These are phyloP conservation scores for Melanerpes formicivorus DNA, from an alignment of 2,113 vertebrate genomes.

Conservation along the genomic window DNA sequence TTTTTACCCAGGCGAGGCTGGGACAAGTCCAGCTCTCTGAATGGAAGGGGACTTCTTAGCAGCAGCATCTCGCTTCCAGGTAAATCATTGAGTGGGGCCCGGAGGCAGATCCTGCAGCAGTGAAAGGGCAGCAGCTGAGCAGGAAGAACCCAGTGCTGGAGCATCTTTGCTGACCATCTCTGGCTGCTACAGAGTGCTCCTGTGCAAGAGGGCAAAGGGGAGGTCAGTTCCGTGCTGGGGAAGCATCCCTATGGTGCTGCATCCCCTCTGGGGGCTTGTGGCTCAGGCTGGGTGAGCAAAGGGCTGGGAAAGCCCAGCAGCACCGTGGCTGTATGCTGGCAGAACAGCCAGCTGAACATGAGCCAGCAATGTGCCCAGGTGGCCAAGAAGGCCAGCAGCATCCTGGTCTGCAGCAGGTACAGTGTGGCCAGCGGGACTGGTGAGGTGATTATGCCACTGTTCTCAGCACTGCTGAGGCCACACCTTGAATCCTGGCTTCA, in stretches of 20 bases:
- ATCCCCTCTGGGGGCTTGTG: background rate
- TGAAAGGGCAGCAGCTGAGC: background rate
- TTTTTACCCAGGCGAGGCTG: background rate
- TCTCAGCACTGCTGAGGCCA: too few relatives aligned
- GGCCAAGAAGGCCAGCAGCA: too few relatives aligned
- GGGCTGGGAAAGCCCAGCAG: background rate
- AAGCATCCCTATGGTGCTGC: fast-evolving
- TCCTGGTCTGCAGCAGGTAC: too few relatives aligned
- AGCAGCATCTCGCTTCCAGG: background rate
- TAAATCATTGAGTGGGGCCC: background rate
- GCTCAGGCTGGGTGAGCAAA: background rate
- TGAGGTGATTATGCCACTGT: too few relatives aligned
- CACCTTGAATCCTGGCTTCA: too few relatives aligned
- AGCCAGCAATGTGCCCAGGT: too few relatives aligned
- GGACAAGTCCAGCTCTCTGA: background rate
- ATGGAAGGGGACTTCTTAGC: background rate
- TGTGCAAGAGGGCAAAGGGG: background rate
- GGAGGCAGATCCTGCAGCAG: background rate
- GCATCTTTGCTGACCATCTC: background rate
- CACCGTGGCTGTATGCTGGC: fast-evolving
- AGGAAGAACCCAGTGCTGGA: background rate
- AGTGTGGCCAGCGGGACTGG: too few relatives aligned
- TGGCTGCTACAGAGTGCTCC: background rate
- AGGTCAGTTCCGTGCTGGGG: background rate
- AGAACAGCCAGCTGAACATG: too few relatives aligned